A percentile compares a stretch with the other conserved stretches of the same genome.
Conservation (phyloP, 1,140 invertebrate genomes). For the Copidosoma floridanum region DNA sequence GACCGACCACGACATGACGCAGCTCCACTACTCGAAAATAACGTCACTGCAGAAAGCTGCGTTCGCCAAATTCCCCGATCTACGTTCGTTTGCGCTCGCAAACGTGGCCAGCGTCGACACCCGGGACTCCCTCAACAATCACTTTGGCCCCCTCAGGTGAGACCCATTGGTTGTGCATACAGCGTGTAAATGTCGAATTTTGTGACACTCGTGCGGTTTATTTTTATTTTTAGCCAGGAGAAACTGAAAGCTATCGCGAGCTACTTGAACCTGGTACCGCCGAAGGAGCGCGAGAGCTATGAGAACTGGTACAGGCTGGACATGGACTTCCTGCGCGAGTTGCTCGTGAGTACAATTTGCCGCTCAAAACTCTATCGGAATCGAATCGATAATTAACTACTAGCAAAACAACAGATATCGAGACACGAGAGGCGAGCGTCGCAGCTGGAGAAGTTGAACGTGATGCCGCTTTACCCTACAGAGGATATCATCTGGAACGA, state of each 20-base stretch:
- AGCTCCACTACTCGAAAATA: constrained; percentile 89
- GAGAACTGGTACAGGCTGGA: constrained; percentile 75
- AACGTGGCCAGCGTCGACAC: constrained; percentile 95
- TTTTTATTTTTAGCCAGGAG: constrained; percentile 63
- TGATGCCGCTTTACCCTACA: constrained; percentile 98
- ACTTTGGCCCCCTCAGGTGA: constrained; percentile 78
- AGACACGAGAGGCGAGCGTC: constrained; percentile 86
- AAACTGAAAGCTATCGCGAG: constrained; percentile 82
- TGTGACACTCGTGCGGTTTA: too few species aligned
- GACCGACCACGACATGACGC: constrained; percentile 89
- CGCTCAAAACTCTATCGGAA: constrained; percentile 3
- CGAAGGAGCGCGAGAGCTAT: constrained; percentile 66
- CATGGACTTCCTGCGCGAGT: constrained; percentile 78
- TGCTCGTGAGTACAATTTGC: constrained; percentile 64
- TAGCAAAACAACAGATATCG: constrained; percentile 62
- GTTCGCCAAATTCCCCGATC: constrained; percentile 88
- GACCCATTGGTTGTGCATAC: too few species aligned
- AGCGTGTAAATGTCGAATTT: too few species aligned
- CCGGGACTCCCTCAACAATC: constrained; percentile 78
- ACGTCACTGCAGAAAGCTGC: constrained; percentile 87
- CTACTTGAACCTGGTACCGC: constrained; percentile 82
- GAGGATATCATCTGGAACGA: constrained; percentile 99
- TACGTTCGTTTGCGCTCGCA: constrained; percentile 83
- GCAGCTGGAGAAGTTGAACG: constrained; percentile 92
- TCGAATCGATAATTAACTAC: neutral